These are phyloP conservation scores for Coendou prehensilis DNA, from an alignment of 2,797 vertebrate genomes.

Conservation along the genomic window DNA sequence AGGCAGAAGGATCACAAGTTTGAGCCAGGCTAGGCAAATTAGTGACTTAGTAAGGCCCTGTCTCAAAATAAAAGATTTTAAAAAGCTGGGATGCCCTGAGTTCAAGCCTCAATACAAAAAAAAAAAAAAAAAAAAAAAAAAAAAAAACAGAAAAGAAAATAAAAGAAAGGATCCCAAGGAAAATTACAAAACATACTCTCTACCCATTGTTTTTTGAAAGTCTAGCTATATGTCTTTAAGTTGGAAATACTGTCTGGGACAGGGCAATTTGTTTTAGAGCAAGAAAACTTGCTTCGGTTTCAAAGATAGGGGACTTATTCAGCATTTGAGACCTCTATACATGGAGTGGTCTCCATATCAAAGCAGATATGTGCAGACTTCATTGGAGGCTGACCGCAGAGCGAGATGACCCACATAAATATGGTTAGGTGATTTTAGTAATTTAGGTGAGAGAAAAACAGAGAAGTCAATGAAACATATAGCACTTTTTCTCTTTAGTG, in stretches of 20 bases:
- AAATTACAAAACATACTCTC: slow-evolving; percentile 14
- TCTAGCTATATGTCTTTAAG: slow-evolving; percentile 29
- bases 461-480: background rate
- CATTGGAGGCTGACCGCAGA: background rate
- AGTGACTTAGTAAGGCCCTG: background rate
- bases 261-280: background rate
- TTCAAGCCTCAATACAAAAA: background rate
- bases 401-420: background rate
- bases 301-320: background rate
- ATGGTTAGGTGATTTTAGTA: background rate
- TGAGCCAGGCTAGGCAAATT: background rate
- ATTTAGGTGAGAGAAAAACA: background rate
- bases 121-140: background rate
- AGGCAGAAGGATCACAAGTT: background rate
- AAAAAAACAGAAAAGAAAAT: background rate
- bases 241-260: background rate
- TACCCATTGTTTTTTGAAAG: background rate
- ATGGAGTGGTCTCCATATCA: background rate
- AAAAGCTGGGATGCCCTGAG: background rate
- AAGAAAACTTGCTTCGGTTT: slow-evolving; percentile 44
- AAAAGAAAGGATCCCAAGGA: background rate
- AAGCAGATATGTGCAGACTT: background rate
- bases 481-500: background rate
- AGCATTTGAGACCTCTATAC: background rate
- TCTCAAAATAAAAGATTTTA: background rate